phyloP scores from a whole-genome alignment of 1,140 invertebrate genomes.

The Zaprionus gabonicus region DNA sequence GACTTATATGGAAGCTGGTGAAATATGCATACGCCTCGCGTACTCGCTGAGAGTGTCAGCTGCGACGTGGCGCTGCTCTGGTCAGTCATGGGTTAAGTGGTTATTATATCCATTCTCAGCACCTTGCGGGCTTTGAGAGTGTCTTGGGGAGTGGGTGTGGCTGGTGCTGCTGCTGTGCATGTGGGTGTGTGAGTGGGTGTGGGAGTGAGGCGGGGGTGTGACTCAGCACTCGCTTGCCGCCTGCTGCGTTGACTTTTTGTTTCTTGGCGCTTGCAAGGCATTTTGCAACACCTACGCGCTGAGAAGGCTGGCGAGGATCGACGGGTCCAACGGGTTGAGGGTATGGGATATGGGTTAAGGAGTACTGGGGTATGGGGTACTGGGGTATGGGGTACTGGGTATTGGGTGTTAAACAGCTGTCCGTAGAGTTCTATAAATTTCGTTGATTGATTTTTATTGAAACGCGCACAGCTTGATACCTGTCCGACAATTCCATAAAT shows the following conservation, averaged over 20 bases:
- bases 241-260: slow-evolving; percentile 65
- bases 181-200: background rate
- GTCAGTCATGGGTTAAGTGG: slow-evolving; percentile 61
- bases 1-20: slow-evolving; percentile 15
- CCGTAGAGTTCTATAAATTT: slow-evolving; percentile 69
- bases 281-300: slow-evolving; percentile 70
- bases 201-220: slow-evolving; percentile 30
- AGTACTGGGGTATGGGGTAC: background rate
- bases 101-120: slow-evolving; percentile 17
- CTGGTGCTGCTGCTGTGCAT: background rate
- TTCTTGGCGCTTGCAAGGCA: slow-evolving; percentile 64
- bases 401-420: slow-evolving; percentile 72
- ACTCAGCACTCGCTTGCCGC: slow-evolving; percentile 53
- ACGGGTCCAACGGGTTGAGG: background rate
- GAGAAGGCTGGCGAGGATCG: background rate
- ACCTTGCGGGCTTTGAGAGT: slow-evolving; percentile 18
- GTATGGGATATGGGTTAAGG: background rate
- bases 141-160: background rate
- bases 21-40: background rate
- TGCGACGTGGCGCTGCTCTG: slow-evolving; percentile 32
- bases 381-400: background rate
- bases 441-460: slow-evolving; percentile 79
- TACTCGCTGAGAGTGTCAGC: slow-evolving; percentile 22
- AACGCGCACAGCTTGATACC: slow-evolving; percentile 76
- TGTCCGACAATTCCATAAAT: slow-evolving; percentile 72